Evolutionary conservation across 2,888 invertebrate species (phyloP).

Genomic region (Aricia artaxerxes): DNA sequence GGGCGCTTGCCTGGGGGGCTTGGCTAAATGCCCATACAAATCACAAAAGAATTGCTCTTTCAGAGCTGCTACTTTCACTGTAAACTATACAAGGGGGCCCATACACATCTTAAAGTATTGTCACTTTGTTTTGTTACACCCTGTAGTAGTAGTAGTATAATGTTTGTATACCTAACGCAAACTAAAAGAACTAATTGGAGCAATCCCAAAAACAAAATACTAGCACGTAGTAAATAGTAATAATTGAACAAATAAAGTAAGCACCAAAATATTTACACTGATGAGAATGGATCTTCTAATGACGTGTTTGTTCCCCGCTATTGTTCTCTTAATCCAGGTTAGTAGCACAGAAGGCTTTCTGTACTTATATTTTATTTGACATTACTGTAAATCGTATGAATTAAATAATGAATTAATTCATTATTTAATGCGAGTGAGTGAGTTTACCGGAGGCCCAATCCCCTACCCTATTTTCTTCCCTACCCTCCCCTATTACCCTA

Average conservation of each 20-base stretch:
- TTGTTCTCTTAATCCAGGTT: neutral
- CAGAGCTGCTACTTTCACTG: too few relatives aligned
- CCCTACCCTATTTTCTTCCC: too few relatives aligned
- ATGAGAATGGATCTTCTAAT: neutral
- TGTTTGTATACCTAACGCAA: neutral
- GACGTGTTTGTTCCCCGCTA: neutral
- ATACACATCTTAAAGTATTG: too few relatives aligned
- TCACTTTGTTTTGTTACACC: too few relatives aligned
- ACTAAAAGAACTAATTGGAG: neutral
- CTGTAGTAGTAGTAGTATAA: neutral
- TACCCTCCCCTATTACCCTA: too few relatives aligned
- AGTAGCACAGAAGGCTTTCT: neutral
- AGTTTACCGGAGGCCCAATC: too few relatives aligned
- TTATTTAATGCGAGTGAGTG: too few relatives aligned
- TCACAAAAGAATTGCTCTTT: too few relatives aligned
- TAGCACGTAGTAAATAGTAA: neutral
- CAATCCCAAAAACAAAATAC: neutral
- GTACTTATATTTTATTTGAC: neutral
- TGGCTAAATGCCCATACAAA: too few relatives aligned
- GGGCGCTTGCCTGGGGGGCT: too few relatives aligned
- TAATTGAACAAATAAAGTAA: neutral
- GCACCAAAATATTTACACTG: conserved; percentile 8
- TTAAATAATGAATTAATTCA: too few relatives aligned
- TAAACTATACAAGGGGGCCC: too few relatives aligned
- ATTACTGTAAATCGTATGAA: neutral